These are phyloP conservation scores for Lethrus apterus DNA, from an alignment of 1,140 invertebrate genomes.

Conservation along the genomic window DNA sequence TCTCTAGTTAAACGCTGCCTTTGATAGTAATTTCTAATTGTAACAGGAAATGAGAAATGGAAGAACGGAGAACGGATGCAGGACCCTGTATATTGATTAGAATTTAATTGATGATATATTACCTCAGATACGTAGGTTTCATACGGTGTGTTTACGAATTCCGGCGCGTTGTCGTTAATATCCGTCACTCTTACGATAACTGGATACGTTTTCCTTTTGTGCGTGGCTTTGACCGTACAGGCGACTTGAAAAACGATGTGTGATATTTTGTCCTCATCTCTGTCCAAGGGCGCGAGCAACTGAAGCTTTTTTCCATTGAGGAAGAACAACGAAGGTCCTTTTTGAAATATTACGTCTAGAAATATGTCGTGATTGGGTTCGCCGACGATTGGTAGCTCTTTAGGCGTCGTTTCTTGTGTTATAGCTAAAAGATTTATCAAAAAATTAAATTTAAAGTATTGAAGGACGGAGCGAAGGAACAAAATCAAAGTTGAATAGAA, in stretches of 20 bases:
- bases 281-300: conserved; percentile 71
- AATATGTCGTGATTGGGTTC: conserved; percentile 72
- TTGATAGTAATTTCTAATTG: no score
- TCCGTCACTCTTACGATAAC: conserved; percentile 85
- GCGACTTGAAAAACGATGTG: conserved; percentile 81
- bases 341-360: conserved; percentile 69
- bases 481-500: no score
- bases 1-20: no score
- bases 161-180: conserved; percentile 80
- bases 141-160: conserved; percentile 74
- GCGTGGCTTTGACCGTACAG: conserved; percentile 67
- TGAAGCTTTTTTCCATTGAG: conserved; percentile 76
- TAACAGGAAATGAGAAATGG: background rate
- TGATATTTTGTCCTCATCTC: conserved; percentile 77
- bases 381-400: conserved; percentile 73
- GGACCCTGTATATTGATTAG: no score
- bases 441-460: no score
- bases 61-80: no score
- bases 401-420: conserved; percentile 70
- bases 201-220: conserved; percentile 72
- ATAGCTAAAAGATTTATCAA: conserved; percentile 68
- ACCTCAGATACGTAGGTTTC: conserved; percentile 82
- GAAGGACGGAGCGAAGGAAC: no score
- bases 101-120: conserved; percentile 26
- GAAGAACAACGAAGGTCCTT: conserved; percentile 65